A percentile compares a stretch with the other conserved stretches of the same genome.
Evolutionary conservation across 2,888 invertebrate genomes (phyloP).

Genomic region (Agrilus biguttatus): DNA sequence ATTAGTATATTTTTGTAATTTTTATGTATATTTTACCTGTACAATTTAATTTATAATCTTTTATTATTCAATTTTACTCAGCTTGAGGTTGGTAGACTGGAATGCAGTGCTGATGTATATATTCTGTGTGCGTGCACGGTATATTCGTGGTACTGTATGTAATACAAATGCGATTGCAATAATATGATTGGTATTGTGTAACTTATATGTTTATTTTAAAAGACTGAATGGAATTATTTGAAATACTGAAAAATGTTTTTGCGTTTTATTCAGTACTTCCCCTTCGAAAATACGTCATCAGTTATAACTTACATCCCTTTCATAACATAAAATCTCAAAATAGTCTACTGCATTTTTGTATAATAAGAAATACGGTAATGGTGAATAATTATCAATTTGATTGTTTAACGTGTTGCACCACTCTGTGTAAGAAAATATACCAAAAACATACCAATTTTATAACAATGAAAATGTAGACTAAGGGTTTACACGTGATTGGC

Average conservation of each 20-base stretch:
- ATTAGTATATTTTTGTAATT: conserved; percentile 5
- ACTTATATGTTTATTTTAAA: conserved; percentile 35
- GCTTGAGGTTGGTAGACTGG: conserved; percentile 9
- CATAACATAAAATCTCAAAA: no score
- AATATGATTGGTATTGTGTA: conserved; percentile 35
- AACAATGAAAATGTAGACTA: no score
- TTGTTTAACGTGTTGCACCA: no score
- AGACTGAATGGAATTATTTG: conserved; percentile 37
- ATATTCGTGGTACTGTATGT: conserved; percentile 34
- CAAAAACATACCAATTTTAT: no score
- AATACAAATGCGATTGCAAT: conserved; percentile 34
- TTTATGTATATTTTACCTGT: conserved; percentile 4
- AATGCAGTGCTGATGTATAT: conserved; percentile 16
- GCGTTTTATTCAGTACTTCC: no score
- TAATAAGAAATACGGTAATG: no score
- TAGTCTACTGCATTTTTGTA: no score
- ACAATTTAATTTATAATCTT: conserved; percentile 2
- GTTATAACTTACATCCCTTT: no score
- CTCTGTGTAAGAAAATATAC: no score
- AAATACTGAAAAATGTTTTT: conserved; percentile 27
- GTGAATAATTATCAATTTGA: no score
- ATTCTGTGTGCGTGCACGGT: conserved; percentile 31
- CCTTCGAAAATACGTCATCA: no score
- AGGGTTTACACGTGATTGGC: no score
- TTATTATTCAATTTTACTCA: conserved; percentile 9